Conservation (phyloP, 2,797 vertebrate genomes). For the Amniataba percoides region DNA sequence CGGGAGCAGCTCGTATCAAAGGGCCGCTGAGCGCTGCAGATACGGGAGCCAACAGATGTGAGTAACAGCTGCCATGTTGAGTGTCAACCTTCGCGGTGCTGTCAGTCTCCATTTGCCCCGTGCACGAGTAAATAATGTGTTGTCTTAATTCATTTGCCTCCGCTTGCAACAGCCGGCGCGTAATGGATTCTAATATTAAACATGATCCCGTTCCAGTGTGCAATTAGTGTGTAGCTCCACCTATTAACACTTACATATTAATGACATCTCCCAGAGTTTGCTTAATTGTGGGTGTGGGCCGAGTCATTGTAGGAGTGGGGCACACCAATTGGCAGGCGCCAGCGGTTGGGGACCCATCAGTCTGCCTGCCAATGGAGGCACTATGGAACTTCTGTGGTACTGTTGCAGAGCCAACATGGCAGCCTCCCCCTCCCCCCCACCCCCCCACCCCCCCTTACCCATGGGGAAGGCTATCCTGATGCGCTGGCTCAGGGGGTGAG, state of each 20-base stretch:
- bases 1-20: constrained; percentile 67
- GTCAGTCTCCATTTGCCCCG: constrained; percentile 79
- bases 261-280: constrained; percentile 68
- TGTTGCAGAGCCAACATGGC: constrained; percentile 52
- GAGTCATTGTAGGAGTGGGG: constrained; percentile 37
- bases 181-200: constrained; percentile 84
- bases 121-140: constrained; percentile 77
- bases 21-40: constrained; percentile 64
- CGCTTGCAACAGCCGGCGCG: constrained; percentile 70
- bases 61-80: constrained; percentile 81
- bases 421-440: neutral
- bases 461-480: constrained; percentile 63
- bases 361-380: constrained; percentile 59
- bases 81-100: constrained; percentile 75
- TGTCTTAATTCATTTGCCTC: constrained; percentile 83
- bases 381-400: constrained; percentile 68
- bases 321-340: constrained; percentile 59
- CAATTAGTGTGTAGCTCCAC: constrained; percentile 82
- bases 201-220: constrained; percentile 74
- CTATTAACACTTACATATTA: constrained; percentile 84
- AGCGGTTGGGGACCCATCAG: constrained; percentile 63
- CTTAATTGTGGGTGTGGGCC: constrained; percentile 44
- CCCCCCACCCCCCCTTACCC: neutral
- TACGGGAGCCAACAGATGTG: constrained; percentile 78
- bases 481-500: constrained; percentile 68